Percentiles rank a stretch among this genome's conserved stretches.
These are phyloP conservation scores for Anhinga anhinga DNA, from an alignment of 2,113 vertebrate genomes.

Conservation along the genomic window DNA sequence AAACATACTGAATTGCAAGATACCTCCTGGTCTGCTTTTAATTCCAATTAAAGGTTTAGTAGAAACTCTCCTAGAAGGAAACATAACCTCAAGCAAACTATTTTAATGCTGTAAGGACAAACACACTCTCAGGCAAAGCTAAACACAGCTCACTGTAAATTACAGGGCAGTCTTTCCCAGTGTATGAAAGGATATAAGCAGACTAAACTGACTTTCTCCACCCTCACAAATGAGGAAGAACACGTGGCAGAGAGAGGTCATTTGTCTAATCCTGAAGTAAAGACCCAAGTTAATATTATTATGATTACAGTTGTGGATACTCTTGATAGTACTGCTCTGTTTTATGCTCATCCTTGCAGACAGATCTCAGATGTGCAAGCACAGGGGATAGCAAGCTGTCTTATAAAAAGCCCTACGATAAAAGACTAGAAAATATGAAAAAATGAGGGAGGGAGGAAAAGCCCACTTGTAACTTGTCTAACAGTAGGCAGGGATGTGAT, in stretches of 20 bases:
- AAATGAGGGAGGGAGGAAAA: neutral
- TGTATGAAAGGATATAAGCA: neutral
- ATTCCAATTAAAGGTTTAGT: neutral
- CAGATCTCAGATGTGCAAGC: neutral
- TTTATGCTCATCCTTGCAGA: neutral
- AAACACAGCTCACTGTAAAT: constrained; percentile 43
- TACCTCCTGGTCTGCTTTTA: neutral
- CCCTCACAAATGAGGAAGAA: neutral
- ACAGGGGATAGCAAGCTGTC: neutral
- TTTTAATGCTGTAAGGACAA: constrained; percentile 18
- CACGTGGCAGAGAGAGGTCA: neutral
- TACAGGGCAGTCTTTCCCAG: neutral
- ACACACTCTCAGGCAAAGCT: constrained; percentile 1
- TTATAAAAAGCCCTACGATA: neutral
- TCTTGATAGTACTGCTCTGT: rapidly evolving
- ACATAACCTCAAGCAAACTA: neutral
- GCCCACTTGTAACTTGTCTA: neutral
- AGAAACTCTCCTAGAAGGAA: neutral
- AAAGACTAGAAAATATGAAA: neutral
- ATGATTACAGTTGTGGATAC: neutral
- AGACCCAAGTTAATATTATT: neutral
- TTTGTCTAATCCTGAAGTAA: neutral
- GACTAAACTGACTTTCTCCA: neutral
- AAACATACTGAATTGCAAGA: neutral
- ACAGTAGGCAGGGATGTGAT: neutral